A percentile compares a stretch with the other conserved stretches of the same genome.
Conservation (phyloP, 2,113 vertebrate genomes). For the Acanthisitta chloris region DNA sequence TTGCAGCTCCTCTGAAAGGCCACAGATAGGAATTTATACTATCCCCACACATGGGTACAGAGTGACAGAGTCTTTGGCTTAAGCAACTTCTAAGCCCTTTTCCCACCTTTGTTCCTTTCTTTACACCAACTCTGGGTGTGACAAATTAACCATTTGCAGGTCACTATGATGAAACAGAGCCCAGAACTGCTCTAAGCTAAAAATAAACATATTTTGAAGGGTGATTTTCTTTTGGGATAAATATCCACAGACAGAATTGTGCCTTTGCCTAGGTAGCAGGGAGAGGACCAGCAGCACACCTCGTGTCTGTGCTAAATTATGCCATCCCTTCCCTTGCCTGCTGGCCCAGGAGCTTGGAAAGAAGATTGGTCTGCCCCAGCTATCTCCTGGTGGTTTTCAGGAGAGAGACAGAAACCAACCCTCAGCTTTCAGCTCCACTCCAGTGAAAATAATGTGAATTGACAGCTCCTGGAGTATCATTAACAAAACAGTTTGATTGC, state of each 20-base stretch:
- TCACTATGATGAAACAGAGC: not conserved
- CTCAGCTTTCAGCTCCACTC: not conserved
- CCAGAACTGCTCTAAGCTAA: not conserved
- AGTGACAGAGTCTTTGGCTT: not conserved
- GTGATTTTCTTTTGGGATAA: not conserved
- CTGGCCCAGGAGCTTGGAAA: not conserved
- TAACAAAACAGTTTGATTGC: conserved; percentile 6
- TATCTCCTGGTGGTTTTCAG: not conserved
- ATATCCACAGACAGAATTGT: not conserved
- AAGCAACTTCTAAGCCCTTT: not conserved
- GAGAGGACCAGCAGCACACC: not conserved
- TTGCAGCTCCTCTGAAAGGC: not conserved
- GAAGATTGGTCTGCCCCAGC: not conserved
- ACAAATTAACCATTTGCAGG: not conserved
- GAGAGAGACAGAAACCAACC: not conserved
- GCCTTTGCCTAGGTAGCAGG: not conserved
- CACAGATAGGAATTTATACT: not conserved
- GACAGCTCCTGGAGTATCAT: not conserved
- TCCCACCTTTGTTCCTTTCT: not conserved
- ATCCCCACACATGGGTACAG: not conserved
- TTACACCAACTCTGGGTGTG: not conserved
- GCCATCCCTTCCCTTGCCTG: not conserved
- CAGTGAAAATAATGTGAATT: not conserved
- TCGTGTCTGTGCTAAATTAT: not conserved
- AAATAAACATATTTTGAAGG: not conserved